These are phyloP conservation scores for Eremobia ochroleuca DNA, from an alignment of 2,888 invertebrate genomes.

Conservation along the genomic window DNA sequence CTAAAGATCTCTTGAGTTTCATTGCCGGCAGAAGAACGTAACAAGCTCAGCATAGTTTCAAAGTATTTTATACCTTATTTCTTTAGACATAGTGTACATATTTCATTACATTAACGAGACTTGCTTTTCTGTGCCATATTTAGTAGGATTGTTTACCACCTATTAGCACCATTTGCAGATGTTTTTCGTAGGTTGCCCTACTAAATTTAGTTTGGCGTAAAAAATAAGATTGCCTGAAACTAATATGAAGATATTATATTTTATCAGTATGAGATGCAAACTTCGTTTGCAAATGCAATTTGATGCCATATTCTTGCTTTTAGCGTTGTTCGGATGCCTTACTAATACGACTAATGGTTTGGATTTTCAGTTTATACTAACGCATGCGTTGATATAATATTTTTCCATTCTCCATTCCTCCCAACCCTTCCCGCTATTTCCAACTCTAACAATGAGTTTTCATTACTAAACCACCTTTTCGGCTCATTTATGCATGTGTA, in stretches of 20 bases:
- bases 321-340: conserved; percentile 1
- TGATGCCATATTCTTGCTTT: conserved; percentile 12
- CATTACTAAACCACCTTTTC: conserved; percentile 1
- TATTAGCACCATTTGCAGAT: conserved; percentile 53
- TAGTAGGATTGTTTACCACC: conserved; percentile 51
- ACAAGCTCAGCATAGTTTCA: conserved; percentile 82
- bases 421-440: neutral
- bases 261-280: neutral
- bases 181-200: conserved; percentile 41
- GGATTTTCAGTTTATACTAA: conserved; percentile 16
- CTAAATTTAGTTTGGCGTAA: conserved; percentile 32
- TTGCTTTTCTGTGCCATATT: conserved; percentile 77
- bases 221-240: conserved; percentile 14
- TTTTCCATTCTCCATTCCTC: neutral
- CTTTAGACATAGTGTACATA: conserved; percentile 56
- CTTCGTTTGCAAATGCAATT: neutral
- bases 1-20: conserved; percentile 91
- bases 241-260: neutral
- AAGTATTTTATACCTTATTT: conserved; percentile 69
- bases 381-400: neutral
- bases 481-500: neutral
- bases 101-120: conserved; percentile 57
- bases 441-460: neutral
- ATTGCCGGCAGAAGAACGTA: conserved; percentile 86
- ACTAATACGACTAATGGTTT: conserved; percentile 37